Percentiles rank a stretch among this genome's conserved stretches.
These are phyloP conservation scores for Drosophila sechellia DNA, from an alignment of 1,140 invertebrate genomes.

Conservation along the genomic window DNA sequence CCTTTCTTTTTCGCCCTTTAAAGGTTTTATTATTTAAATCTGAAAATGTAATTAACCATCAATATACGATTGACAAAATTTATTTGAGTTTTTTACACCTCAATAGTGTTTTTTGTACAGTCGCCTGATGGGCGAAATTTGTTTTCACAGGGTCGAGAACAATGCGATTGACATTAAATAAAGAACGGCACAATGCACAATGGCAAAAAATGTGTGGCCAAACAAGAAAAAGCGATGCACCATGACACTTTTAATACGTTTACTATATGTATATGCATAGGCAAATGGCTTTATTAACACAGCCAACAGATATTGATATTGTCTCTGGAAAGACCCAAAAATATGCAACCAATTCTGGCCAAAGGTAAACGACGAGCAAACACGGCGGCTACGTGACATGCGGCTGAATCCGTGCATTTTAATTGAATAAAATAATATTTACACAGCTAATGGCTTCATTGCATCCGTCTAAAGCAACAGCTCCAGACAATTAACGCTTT, in stretches of 20 bases:
- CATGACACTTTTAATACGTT: constrained; percentile 56
- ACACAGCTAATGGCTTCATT: constrained; percentile 76
- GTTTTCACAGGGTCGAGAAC: constrained; percentile 12
- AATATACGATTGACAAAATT: constrained; percentile 45
- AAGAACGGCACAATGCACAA: constrained; percentile 32
- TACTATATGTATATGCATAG: constrained; percentile 53
- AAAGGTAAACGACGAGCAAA: constrained; percentile 26
- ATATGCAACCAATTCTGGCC: constrained; percentile 46
- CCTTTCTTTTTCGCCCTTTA: constrained; percentile 8
- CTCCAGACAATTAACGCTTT: constrained; percentile 54
- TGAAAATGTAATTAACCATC: constrained; percentile 52
- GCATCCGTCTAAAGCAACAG: constrained; percentile 37
- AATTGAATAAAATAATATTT: constrained; percentile 83
- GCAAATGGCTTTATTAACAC: constrained; percentile 74
- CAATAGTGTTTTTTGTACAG: constrained; percentile 12
- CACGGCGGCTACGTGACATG: constrained; percentile 54
- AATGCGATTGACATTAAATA: constrained; percentile 61
- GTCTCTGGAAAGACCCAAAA: constrained; percentile 24
- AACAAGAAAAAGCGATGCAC: constrained; percentile 26
- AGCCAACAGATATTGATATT: constrained; percentile 40
- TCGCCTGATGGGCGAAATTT: constrained; percentile 1
- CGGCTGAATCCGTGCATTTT: constrained; percentile 68
- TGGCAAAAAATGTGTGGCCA: constrained; percentile 12
- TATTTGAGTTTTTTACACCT: constrained; percentile 26
- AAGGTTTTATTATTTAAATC: constrained; percentile 42